Evolutionary conservation across 2,888 invertebrate genomes (phyloP).

Genomic region (Diarsia dahlii): DNA sequence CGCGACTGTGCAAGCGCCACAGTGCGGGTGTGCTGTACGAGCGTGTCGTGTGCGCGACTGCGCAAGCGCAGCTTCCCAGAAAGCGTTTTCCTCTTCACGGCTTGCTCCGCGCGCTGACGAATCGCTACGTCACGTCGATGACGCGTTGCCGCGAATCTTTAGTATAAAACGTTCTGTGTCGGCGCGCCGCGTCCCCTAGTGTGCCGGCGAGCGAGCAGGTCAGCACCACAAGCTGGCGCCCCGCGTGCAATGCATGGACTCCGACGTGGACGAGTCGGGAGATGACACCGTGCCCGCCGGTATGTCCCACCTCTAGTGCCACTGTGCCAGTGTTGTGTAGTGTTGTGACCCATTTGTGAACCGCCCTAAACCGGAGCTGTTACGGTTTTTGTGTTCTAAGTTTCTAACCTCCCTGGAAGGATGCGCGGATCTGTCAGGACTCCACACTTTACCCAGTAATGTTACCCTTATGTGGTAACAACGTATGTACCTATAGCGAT

Average conservation of each 20-base stretch:
- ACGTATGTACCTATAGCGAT: conserved; percentile 39
- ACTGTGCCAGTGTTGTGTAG: conserved; percentile 58
- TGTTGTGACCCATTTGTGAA: conserved; percentile 43
- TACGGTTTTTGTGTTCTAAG: conserved; percentile 15
- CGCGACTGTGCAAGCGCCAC: conserved; percentile 24
- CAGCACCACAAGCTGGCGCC: conserved; percentile 81
- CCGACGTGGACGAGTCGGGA: conserved; percentile 73
- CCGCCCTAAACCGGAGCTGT: conserved; percentile 6
- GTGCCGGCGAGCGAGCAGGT: conserved; percentile 62
- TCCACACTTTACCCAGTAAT: neutral
- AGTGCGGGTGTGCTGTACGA: conserved; percentile 25
- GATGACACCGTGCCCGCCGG: conserved; percentile 90
- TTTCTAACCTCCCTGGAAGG: conserved; percentile 22
- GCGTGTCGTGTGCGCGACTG: conserved; percentile 28
- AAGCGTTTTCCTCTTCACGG: conserved; percentile 88
- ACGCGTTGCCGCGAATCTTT: conserved; percentile 82
- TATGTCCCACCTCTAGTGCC: conserved; percentile 65
- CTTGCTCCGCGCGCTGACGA: conserved; percentile 75
- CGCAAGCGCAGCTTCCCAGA: conserved; percentile 82
- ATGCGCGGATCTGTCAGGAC: conserved; percentile 39
- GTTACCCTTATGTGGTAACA: conserved; percentile 26
- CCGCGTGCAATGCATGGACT: conserved; percentile 87
- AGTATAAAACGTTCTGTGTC: conserved; percentile 80
- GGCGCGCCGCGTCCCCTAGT: conserved; percentile 83
- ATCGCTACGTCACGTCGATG: conserved; percentile 84